Base-by-base conservation (phyloP, 2,113 vertebrate genomes). In the Tupaia chinensis region DNA sequence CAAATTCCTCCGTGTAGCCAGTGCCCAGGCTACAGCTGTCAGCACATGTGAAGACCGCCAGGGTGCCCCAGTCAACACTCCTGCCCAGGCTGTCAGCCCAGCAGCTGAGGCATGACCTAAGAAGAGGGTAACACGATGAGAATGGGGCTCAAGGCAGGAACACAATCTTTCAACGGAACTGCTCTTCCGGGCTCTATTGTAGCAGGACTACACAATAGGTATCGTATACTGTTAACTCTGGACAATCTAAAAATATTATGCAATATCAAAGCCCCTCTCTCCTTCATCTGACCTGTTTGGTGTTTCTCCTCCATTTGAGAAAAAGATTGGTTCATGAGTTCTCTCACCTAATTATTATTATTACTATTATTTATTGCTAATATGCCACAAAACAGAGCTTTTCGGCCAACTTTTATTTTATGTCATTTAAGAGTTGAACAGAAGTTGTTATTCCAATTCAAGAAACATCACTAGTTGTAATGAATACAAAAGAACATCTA, bases 91-190 rank as follows among this genome's bases (percentile, higher is more conserved):
- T 98, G 97, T 99, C 99, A 44, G 99, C 99, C 66, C 74, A 99
- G 98, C 83, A 99, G 98, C 97, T 99, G 99, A 5, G 99, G 99
- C 99, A 99, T 99, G 83, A 99, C 99, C 99, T 99, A 87, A 15
- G 95, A 58, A 69, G n/a, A 86, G 19, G 74, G 27, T 0, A 6
- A 56, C 20, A 34, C 19, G 5, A 63, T 87, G 4, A 82, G 81
- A 68, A 80, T 1, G 3, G 20, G 58, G 23, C 16, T 15, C 0
- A 7, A 5, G 76, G 63, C 5, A 1, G 60, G 29, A 63, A 6
- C 56, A 15, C 78, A 0, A 11, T n/a, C 54, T 61, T 20, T 3
- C 11, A 23, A 32, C 1, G n/a, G 29, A 56, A 44, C 44, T 5
- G 44, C 44, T 4, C 44, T 44, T 44, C 44, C 44, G 44, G 44